Evolutionary conservation across 2,113 vertebrate species (phyloP).

Genomic region (Gobius niger): DNA sequence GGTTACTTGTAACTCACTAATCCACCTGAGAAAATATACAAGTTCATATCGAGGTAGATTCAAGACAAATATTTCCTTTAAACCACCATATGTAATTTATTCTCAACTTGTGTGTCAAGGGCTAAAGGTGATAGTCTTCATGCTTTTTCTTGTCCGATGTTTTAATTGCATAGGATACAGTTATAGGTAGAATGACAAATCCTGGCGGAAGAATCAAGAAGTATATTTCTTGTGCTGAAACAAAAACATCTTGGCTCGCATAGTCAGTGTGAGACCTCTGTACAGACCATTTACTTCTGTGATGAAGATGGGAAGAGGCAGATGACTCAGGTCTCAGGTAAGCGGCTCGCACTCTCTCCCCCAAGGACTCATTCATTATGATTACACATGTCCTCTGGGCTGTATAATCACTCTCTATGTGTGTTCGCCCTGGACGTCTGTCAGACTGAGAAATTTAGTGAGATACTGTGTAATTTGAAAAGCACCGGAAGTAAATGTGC

Average conservation of each 20-base stretch:
- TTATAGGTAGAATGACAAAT: too few relatives aligned
- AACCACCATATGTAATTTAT: too few relatives aligned
- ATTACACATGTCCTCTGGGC: constrained; percentile 39
- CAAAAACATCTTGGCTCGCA: too few relatives aligned
- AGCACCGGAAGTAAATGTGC: too few relatives aligned
- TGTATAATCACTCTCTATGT: constrained; percentile 9
- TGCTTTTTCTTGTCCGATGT: too few relatives aligned
- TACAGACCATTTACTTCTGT: constrained; percentile 34
- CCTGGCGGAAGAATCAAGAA: not conserved
- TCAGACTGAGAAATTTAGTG: too few relatives aligned
- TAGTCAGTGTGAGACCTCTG: constrained; percentile 32
- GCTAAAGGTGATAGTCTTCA: not conserved
- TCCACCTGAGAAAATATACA: constrained; percentile 6
- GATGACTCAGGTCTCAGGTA: constrained; percentile 53
- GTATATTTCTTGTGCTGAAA: too few relatives aligned
- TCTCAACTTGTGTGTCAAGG: not conserved
- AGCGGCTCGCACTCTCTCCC: constrained; percentile 33
- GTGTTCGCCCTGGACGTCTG: too few relatives aligned
- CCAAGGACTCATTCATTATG: constrained; percentile 56
- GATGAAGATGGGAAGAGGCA: constrained; percentile 43
- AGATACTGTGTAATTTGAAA: too few relatives aligned
- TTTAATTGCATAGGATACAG: too few relatives aligned
- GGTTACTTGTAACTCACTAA: constrained; percentile 22
- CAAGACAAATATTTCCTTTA: constrained; percentile 10
- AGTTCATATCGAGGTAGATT: constrained; percentile 13